phyloP scores from a whole-genome alignment of 2,797 vertebrate genomes.

The Macrochelys suwanniensis region DNA sequence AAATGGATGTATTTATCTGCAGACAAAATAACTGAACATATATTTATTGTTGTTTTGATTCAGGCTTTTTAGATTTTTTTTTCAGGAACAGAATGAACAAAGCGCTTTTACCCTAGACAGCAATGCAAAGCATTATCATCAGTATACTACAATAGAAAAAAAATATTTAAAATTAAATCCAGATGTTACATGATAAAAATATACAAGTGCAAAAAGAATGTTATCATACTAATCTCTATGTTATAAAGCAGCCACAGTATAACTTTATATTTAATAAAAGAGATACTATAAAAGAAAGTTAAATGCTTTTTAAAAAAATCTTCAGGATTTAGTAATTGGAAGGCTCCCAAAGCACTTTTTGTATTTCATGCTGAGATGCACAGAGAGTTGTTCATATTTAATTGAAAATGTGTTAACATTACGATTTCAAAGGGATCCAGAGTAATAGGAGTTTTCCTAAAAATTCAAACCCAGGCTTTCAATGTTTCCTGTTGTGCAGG shows the following conservation, averaged over 20 bases:
- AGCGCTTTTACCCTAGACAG: slow-evolving; percentile 9
- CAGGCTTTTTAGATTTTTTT: neutral
- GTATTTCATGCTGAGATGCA: slow-evolving; percentile 68
- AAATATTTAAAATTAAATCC: slow-evolving; percentile 9
- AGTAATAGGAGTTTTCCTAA: slow-evolving; percentile 72
- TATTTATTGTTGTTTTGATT: slow-evolving; percentile 38
- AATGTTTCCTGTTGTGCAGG: slow-evolving; percentile 69
- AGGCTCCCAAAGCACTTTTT: slow-evolving; percentile 64
- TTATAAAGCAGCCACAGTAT: slow-evolving; percentile 15
- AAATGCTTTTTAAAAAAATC: slow-evolving; percentile 67
- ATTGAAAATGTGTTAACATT: slow-evolving; percentile 76
- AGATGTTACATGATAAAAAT: slow-evolving; percentile 19
- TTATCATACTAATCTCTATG: neutral
- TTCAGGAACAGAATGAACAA: slow-evolving; percentile 10
- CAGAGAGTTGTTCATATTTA: slow-evolving; percentile 69
- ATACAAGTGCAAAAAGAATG: slow-evolving; percentile 40
- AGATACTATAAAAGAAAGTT: slow-evolving; percentile 54
- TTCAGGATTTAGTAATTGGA: slow-evolving; percentile 59
- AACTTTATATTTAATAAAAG: slow-evolving; percentile 51
- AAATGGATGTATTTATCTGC: slow-evolving; percentile 37
- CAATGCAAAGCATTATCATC: slow-evolving; percentile 27
- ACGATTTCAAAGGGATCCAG: slow-evolving; percentile 71
- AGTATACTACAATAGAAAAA: slow-evolving; percentile 1
- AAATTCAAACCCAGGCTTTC: slow-evolving; percentile 70
- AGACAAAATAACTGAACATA: slow-evolving; percentile 35